Evolutionary conservation across 2,113 vertebrate genomes (phyloP).

Genomic region (Salvelinus fontinalis): DNA sequence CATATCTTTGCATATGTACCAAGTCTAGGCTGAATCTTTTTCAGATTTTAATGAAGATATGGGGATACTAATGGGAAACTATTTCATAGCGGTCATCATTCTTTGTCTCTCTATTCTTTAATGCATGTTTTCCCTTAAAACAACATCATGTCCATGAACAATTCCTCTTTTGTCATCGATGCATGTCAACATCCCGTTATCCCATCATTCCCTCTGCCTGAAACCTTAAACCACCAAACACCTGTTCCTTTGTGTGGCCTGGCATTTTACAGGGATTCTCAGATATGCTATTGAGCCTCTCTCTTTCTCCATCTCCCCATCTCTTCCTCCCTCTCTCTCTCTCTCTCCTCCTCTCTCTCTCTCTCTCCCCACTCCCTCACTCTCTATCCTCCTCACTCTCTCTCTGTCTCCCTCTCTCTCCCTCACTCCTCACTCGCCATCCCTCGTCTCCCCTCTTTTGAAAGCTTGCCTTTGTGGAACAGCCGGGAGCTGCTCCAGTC

Average conservation of each 20-base stretch:
- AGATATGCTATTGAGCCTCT: slow-evolving; percentile 53
- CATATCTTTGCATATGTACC: too few species aligned
- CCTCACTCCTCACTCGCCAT: not conserved
- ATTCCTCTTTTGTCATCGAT: slow-evolving; percentile 64
- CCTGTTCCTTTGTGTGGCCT: slow-evolving; percentile 78
- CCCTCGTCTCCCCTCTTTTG: slow-evolving; percentile 37
- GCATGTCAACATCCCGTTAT: slow-evolving; percentile 76
- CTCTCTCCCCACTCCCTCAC: not conserved
- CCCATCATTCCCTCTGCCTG: slow-evolving; percentile 61
- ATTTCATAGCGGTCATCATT: slow-evolving; percentile 60
- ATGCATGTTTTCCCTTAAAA: slow-evolving; percentile 65
- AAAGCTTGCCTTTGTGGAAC: slow-evolving; percentile 75
- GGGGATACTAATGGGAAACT: slow-evolving; percentile 41
- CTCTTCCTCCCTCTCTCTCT: too few species aligned
- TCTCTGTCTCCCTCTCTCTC: not conserved
- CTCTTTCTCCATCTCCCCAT: not conserved
- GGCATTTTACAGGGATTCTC: slow-evolving; percentile 68
- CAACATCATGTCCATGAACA: slow-evolving; percentile 66
- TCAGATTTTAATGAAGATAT: slow-evolving; percentile 45
- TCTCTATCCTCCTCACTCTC: not conserved
- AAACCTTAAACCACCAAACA: slow-evolving; percentile 76
- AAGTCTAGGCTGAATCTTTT: too few species aligned
- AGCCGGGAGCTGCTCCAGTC: slow-evolving; percentile 69
- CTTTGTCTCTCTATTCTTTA: slow-evolving; percentile 48
- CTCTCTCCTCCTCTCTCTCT: too few species aligned